A percentile compares a stretch with the other conserved stretches of the same genome.
phyloP scores from a whole-genome alignment of 1,140 invertebrate genomes.

The Heliconius hewitsoni region DNA sequence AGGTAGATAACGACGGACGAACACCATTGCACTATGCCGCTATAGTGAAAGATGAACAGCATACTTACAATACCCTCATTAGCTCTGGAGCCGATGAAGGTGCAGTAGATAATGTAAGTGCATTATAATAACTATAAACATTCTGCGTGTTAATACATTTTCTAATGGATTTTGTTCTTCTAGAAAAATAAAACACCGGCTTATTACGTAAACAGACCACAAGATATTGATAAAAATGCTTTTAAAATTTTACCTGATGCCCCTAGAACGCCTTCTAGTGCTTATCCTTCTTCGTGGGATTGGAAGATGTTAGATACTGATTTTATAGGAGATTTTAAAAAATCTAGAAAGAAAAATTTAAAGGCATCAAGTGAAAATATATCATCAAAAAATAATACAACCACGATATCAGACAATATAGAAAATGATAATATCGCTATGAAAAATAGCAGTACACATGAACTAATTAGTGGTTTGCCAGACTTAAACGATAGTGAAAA shows the following conservation, averaged over 20 bases:
- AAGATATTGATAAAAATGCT: slow-evolving; percentile 87
- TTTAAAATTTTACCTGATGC: slow-evolving; percentile 89
- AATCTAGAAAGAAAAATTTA: slow-evolving; percentile 66
- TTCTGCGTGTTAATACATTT: not conserved
- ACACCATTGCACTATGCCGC: slow-evolving; percentile 96
- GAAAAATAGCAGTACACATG: slow-evolving; percentile 74
- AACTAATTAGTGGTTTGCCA: slow-evolving; percentile 69
- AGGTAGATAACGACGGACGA: slow-evolving; percentile 90
- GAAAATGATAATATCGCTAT: slow-evolving; percentile 59
- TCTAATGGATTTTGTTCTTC: slow-evolving; percentile 49
- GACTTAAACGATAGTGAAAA: slow-evolving; percentile 69
- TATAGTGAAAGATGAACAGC: slow-evolving; percentile 85
- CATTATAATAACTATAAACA: not conserved
- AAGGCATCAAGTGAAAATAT: slow-evolving; percentile 77
- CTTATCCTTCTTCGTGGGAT: slow-evolving; percentile 86
- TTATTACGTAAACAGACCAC: slow-evolving; percentile 88
- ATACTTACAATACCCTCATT: slow-evolving; percentile 88
- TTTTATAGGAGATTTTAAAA: slow-evolving; percentile 70
- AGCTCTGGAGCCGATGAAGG: slow-evolving; percentile 89
- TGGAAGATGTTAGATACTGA: slow-evolving; percentile 85
- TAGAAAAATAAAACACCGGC: slow-evolving; percentile 91
- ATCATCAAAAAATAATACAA: slow-evolving; percentile 70
- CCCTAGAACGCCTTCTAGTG: slow-evolving; percentile 86
- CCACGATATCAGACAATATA: slow-evolving; percentile 62
- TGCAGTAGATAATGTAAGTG: slow-evolving; percentile 90